Evolutionary conservation across 1,140 invertebrate species (phyloP), one percentile per base, ranked within the genome.

Genomic region (Zaprionus taronus): DNA sequence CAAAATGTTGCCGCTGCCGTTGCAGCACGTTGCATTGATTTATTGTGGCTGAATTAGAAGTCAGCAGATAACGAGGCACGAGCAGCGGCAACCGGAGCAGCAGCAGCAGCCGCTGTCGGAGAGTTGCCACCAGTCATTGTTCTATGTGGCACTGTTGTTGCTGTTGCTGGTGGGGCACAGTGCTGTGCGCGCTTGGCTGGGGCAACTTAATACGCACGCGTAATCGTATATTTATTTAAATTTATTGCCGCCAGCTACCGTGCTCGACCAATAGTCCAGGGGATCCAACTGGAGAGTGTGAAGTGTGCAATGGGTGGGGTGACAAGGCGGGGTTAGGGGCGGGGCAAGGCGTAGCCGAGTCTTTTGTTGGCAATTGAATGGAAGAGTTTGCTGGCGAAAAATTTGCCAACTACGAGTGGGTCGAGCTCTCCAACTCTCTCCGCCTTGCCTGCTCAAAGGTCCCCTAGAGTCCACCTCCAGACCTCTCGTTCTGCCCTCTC

Each of bases 141-240:
- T 86, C 83, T 75, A 87, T 67, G 56, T 65, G 60, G 28, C 70
- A 72, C 55, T 64, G 60, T 56, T 44, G 60, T 11, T 26, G 49
- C 47, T 26, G 60, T 5, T 14, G 1, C 55, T 47, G 26, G 14
- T 34, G 31, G 31, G 31, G 31, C 31, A 34, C 11, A 26, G 24
- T 57, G 53, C 22, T 14, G 51, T 15, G 26, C 36, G 24, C 51
- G 60, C 41, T 64, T 71, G 68, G 64, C 63, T 72, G 84, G 77
- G 83, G 85, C 84, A 89, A 90, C 85, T 85, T 90, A 90, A 90
- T 90, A 90, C 85, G 85, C 85, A 90, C 85, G 86, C 85, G 85
- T 90, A 90, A 90, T 90, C 85, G 85, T 90, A 90, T 90, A 90
- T 90, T 90, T 90, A 90, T 90, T 90, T 90, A 90, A 90, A 90